Evolutionary conservation across 2,888 invertebrate species (phyloP), one percentile per base, ranked within the genome.

Genomic region (Agonopterix subpropinquella): DNA sequence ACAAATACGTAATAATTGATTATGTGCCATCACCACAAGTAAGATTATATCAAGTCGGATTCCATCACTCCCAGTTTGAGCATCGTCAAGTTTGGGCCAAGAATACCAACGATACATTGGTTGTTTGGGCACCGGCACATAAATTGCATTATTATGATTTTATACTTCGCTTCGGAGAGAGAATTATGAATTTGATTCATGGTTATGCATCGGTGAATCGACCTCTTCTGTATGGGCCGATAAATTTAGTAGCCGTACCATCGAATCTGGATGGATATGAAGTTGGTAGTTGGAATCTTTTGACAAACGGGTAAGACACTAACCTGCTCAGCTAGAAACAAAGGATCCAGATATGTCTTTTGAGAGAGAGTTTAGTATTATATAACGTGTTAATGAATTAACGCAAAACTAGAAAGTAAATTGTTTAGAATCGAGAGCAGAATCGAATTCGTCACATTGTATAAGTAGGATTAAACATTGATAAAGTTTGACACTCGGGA

Each of bases 1-100:
- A 70, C 13, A 67, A 73, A 45, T 67, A 70, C 47, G 51, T 64
- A 0, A 57, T 77, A 10, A 63, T 82, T 42, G 77, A 80, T 45
- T 85, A 77, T 52, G 55, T 73, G n/a, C 76, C 80, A 4, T 87
- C 87, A 0, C 81, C 85, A 0, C 87, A 88, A 74, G 78, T 86
- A 0, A 67, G 73, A 0, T 56, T 80, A 0, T 65, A 85, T 41
- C 83, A 88, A 64, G 69, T 85, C 1, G 84, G 84, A 0, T 80
- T 87, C 58, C 86, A 86, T 51, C 66, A 77, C 53, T 87, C 84
- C 0, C 59, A 67, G 10, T 87, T 77, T 44, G 59, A 63, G 0
- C 72, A 62, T 54, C 63, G 55, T 0, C 59, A 64, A 41, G 56
- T 57, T 1, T 58, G 55, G 47, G 64, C 75, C 0, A 65, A 57